Base-by-base conservation (phyloP, 35 echinoderm and acorn worm genomes). In the Holothuria glaberrima region DNA sequence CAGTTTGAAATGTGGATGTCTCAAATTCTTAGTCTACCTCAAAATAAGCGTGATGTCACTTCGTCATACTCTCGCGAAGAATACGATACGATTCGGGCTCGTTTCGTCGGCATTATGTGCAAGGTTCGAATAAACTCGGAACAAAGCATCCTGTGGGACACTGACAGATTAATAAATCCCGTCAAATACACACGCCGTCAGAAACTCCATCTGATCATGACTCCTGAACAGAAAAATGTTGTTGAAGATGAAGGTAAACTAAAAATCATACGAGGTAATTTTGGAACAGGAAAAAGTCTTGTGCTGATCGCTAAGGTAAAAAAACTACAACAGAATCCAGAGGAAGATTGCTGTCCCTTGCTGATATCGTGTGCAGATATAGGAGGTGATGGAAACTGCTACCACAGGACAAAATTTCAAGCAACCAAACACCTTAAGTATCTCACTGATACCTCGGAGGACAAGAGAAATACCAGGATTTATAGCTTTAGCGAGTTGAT, bases 271-370 rank as follows among this genome's bases (percentile, higher is more conserved):
- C 35, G 12, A 21, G 74, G 74, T 6, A 48, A 48, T 24, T 78
- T 78, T 50, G 74, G 74, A 78, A 78, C 74, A 3, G 74, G 74
- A 4, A 78, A 78, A 78, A 78, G 74, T 48, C 44, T 78, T 24
- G 74, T 78, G 36, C 41, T 78, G 5, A 48, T 78, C 21, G 38
- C 44, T 9, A 78, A 78, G 50, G 41, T 35, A 22, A 20, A 48
- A 3, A 50, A 35, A 26, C 74, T 78, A 25, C 27, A 44, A 21
- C 3, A 78, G 33, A 28, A 78, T 48, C 3, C 0, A 30, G 41
- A 50, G 20, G 50, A 50, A 22, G 2, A 38, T 48, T 78, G 38
- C 1, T n/a, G 26, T 48, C 74, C 74, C 12, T n/a, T 78, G 74
- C 12, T 78, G 9, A 78, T 78, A 78, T 78, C 74, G 6, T n/a